Evolutionary conservation across 2,113 vertebrate genomes (phyloP).

Genomic region (Anhinga rufa): DNA sequence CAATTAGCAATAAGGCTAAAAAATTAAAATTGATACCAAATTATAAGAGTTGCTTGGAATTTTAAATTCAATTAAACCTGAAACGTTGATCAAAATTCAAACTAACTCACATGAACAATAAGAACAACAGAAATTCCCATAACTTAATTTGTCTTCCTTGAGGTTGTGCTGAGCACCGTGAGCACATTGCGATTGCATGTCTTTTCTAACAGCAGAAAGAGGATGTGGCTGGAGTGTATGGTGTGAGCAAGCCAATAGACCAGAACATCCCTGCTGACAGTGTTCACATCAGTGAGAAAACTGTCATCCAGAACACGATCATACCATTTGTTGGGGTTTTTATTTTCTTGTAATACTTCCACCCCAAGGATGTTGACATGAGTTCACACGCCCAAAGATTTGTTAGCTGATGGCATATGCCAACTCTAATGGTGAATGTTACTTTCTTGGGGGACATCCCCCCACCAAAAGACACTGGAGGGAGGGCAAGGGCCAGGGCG

Average conservation of each 20-base stretch:
- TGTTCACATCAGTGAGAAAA: background rate
- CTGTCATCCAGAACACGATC: rapidly evolving
- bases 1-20: background rate
- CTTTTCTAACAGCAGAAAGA: background rate
- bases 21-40: background rate
- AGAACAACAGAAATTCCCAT: background rate
- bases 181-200: background rate
- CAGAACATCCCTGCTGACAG: background rate
- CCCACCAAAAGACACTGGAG: background rate
- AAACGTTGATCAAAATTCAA: background rate
- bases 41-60: background rate
- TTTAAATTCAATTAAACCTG: background rate
- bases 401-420: background rate
- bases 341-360: background rate
- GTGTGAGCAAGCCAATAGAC: background rate
- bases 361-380: background rate
- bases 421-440: rapidly evolving
- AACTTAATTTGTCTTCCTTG: background rate
- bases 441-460: background rate
- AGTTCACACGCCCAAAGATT: background rate
- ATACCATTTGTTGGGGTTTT: background rate
- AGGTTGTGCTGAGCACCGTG: rapidly evolving
- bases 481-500: background rate
- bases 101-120: background rate
- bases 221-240: background rate